Conservation (phyloP, 2,888 invertebrate species). For the Pyrrhosoma nymphula region DNA sequence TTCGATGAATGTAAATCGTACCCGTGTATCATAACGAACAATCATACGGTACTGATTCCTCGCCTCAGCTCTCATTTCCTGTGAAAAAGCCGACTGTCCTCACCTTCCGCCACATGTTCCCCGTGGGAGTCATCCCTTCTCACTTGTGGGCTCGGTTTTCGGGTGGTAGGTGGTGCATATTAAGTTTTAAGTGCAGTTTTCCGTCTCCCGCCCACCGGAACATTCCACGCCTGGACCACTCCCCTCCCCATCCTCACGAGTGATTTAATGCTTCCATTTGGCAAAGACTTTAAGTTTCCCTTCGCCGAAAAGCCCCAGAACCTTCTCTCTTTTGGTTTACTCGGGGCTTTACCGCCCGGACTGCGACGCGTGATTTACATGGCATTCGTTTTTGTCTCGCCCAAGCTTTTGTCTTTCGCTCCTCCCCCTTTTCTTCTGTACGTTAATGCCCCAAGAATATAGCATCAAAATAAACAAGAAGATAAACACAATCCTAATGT, state of each 20-base stretch:
- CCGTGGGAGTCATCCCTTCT: not conserved
- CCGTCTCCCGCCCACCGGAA: not conserved
- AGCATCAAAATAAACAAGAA: too few relatives aligned
- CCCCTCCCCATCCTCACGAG: not conserved
- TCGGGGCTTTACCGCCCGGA: not conserved
- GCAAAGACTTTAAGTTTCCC: conserved; percentile 17
- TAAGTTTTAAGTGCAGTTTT: conserved; percentile 52
- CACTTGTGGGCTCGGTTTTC: not conserved
- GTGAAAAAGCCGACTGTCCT: not conserved
- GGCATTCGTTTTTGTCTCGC: too few relatives aligned
- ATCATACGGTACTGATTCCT: too few relatives aligned
- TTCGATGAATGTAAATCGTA: too few relatives aligned
- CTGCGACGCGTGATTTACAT: not conserved
- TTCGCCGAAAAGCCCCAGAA: not conserved
- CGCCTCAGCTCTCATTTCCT: not conserved
- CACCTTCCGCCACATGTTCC: conserved; percentile 30
- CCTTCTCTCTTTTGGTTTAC: not conserved
- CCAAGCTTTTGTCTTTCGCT: too few relatives aligned
- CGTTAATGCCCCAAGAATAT: too few relatives aligned
- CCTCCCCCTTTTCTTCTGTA: too few relatives aligned
- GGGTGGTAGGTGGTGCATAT: not conserved
- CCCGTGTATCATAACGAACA: too few relatives aligned
- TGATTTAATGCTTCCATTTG: conserved; percentile 61
- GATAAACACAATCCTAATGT: too few relatives aligned
- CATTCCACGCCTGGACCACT: not conserved